Conservation (phyloP, 1,140 invertebrate species). For the Drosophila leontia region DNA sequence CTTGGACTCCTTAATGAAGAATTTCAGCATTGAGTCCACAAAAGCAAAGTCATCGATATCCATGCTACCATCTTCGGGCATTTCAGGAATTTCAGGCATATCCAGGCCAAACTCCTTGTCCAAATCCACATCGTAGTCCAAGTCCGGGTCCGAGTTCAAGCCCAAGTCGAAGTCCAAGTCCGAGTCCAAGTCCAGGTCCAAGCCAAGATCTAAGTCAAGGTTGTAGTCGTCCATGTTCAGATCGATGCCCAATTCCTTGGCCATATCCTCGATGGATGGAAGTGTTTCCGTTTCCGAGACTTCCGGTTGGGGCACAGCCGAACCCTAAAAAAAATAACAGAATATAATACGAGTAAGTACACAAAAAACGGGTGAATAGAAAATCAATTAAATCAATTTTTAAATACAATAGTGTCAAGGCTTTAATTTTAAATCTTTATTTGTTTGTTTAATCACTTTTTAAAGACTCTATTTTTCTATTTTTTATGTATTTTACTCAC, state of each 20-base stretch:
- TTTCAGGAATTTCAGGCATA: not conserved
- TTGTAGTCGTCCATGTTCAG: conserved; percentile 1
- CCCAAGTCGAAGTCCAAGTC: not conserved
- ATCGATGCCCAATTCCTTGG: conserved; percentile 8
- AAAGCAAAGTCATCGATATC: conserved; percentile 27
- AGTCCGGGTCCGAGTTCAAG: not conserved
- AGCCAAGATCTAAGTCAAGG: not conserved
- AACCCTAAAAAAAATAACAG: not conserved
- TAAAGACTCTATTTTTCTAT: not conserved
- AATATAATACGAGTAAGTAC: no score
- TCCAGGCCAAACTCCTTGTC: not conserved
- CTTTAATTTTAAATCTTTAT: no score
- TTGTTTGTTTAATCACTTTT: not conserved
- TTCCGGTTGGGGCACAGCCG: conserved; percentile 1
- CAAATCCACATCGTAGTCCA: not conserved
- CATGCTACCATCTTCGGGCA: not conserved
- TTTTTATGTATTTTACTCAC: conserved; percentile 18
- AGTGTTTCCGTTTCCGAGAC: no score
- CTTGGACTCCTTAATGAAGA: conserved; percentile 21
- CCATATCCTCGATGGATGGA: conserved; percentile 5
- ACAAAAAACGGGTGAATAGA: no score
- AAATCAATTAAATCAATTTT: no score
- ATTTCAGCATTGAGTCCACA: conserved; percentile 15
- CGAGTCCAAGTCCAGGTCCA: not conserved
- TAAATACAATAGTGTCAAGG: no score